Conservation (phyloP, 37 sponge, comb jelly and placozoan species). For the Theonella swinhoei region DNA sequence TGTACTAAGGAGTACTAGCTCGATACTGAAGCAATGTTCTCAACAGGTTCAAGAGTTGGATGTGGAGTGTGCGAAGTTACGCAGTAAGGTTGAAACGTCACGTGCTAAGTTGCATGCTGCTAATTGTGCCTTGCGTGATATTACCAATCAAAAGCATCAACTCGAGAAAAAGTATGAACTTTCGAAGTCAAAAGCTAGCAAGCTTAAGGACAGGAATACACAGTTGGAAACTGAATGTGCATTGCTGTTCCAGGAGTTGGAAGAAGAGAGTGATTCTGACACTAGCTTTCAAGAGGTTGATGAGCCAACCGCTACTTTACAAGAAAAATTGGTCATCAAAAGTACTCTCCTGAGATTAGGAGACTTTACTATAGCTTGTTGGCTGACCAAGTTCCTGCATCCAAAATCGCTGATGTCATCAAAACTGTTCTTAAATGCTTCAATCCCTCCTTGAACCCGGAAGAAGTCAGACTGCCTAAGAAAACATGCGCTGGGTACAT, state of each 20-base stretch:
- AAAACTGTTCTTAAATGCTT: slow-evolving; percentile 19
- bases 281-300: neutral
- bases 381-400: slow-evolving; percentile 27
- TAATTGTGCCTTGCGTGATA: slow-evolving; percentile 3
- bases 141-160: slow-evolving; percentile 10
- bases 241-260: neutral
- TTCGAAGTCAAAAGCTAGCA: neutral
- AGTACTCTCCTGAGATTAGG: slow-evolving; percentile 17
- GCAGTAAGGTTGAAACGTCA: slow-evolving; percentile 5
- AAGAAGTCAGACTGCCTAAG: slow-evolving; percentile 14
- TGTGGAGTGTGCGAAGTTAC: slow-evolving; percentile 6
- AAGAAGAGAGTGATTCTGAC: slow-evolving; percentile 6
- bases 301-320: slow-evolving; percentile 3
- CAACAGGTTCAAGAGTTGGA: slow-evolving; percentile 7
- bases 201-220: slow-evolving; percentile 6
- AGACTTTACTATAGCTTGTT: slow-evolving; percentile 32
- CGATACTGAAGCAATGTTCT: slow-evolving; percentile 6
- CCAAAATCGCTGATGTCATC: slow-evolving; percentile 26
- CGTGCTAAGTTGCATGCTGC: neutral
- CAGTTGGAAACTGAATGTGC: neutral
- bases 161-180: neutral
- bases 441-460: slow-evolving; percentile 15
- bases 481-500: slow-evolving; percentile 28
- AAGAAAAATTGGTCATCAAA: slow-evolving; percentile 1
- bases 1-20: neutral